Base-by-base conservation (phyloP, 2,888 invertebrate genomes). In the Dolichomitus sp. region DNA sequence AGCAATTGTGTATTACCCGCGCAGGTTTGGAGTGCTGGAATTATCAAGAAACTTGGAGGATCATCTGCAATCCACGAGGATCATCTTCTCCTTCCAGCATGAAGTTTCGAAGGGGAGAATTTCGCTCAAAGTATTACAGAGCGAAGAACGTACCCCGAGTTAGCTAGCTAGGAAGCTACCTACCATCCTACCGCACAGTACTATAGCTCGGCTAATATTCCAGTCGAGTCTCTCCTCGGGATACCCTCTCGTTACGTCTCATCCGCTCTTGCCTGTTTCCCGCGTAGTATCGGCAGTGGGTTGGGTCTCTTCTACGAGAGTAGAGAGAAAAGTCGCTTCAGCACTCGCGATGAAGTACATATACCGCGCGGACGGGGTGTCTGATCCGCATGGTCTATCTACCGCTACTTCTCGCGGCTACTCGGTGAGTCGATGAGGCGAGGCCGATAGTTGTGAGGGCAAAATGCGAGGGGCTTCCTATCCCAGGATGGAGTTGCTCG, bases 161-260 rank as follows among this genome's bases (percentile, higher is more conserved):
- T 70, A 57, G 73, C 37, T 61, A 61, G 23, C 37, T 30, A 54
- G 63, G 52, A 17, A 33, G 40, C 27, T 65, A 74, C 17, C 27
- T 54, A 63, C 12, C 23, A 37, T 54, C 27, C 37, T 23, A 14
- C 17, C 33, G 23, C 59, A 42, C 19, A 40, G 40, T 52, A 65
- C 42, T 6, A 19, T 68, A 57, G 17, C 66, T 68, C 57, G 42
- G 75, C 45, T 66, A 57, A 76, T 73, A 77, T 77, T 77, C 66
- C 61, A 59, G 50, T 77, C 57, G 52, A 68, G 77, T 77, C 68
- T 33, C 50, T 30, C 50, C 70, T 57, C 40, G 70, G 50, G 63
- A 63, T 77, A 73, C 68, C 61, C 59, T 72, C 83, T 85, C 77
- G 84, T 86, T 87, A 79, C 52, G 77, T 69, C 66, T 68, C 76